Base-by-base conservation (phyloP, 2,888 invertebrate species). In the Diaphora mendica region DNA sequence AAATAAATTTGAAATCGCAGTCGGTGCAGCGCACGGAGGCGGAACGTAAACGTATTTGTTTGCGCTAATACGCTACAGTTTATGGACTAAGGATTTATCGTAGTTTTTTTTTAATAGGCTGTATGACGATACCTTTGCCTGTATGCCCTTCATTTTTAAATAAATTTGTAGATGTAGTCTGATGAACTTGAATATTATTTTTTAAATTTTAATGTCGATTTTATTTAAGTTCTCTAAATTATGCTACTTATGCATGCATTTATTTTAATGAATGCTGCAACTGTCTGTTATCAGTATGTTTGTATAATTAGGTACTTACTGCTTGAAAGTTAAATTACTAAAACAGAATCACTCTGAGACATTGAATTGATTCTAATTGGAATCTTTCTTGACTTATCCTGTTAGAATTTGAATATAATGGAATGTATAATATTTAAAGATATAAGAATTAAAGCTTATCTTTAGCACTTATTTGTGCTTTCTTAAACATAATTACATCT, bases 1-100 rank as follows among this genome's bases (percentile, higher is more conserved):
- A 85, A 83, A 84, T 83, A 85, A 83, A 84, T 81, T 85, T 84
- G 84, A 84, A 84, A 84, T 84, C 84, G 80, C 69, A 77, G 78
- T 76, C 77, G 69, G 77, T 82, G 80, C 77, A 77, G 78, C 74
- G 82, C 84, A 85, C 76, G 75, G 80, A 85, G 83, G 83, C 84
- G 84, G 82, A 84, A 84, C 84, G 85, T 67, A 64, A 80, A 77
- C 77, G 85, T 80, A 83, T 81, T 84, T 80, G 83, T 84, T 85
- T 85, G 85, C 76, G 75, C 72, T 80, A 81, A 77, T 78, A 72
- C 76, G 77, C 70, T 71, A 76, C 80, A 77, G 83, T 85, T 85
- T 83, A 83, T 78, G 83, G 80, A 80, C 81, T 73, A 73, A 72
- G 75, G 72, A 75, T 80, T 73, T 79, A 77, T 76, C 77, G 71